phyloP scores from a whole-genome alignment of 2,888 invertebrate species.

The Sesia apiformis region DNA sequence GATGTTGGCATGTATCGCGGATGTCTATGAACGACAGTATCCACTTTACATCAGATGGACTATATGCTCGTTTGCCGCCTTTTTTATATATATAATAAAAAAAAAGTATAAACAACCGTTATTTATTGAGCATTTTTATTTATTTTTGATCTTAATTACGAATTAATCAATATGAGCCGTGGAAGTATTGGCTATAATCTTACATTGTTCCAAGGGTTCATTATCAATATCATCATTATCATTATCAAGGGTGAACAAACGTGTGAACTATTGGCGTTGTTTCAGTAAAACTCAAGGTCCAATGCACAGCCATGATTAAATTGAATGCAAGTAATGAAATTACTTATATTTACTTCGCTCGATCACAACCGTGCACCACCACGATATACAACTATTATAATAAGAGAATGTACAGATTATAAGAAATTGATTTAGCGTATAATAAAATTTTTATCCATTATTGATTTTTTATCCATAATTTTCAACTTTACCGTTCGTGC shows the following conservation, averaged over 20 bases:
- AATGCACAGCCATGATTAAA: conserved; percentile 11
- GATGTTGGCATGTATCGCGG: too few relatives aligned
- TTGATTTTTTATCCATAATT: neutral
- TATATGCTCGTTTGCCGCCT: too few relatives aligned
- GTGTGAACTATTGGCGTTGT: conserved; percentile 10
- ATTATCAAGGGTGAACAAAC: neutral
- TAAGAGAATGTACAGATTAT: neutral
- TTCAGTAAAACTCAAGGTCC: conserved; percentile 14
- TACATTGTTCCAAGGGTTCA: neutral
- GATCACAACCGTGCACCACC: conserved; percentile 15
- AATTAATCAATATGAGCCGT: neutral
- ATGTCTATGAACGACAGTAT: too few relatives aligned
- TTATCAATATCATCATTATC: too few relatives aligned
- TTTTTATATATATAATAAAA: too few relatives aligned
- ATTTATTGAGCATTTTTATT: too few relatives aligned
- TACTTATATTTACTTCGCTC: neutral
- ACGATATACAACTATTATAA: conserved; percentile 7
- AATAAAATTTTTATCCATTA: neutral
- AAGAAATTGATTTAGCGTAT: neutral
- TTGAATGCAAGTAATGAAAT: conserved; percentile 8
- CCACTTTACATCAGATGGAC: too few relatives aligned
- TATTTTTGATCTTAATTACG: neutral
- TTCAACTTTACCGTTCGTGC: neutral
- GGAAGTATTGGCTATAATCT: neutral
- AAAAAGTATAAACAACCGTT: too few relatives aligned